A percentile compares a stretch with the other conserved stretches of the same genome.
Evolutionary conservation across 2,797 vertebrate species (phyloP).

Genomic region (Notoglanidium macrostoma): DNA sequence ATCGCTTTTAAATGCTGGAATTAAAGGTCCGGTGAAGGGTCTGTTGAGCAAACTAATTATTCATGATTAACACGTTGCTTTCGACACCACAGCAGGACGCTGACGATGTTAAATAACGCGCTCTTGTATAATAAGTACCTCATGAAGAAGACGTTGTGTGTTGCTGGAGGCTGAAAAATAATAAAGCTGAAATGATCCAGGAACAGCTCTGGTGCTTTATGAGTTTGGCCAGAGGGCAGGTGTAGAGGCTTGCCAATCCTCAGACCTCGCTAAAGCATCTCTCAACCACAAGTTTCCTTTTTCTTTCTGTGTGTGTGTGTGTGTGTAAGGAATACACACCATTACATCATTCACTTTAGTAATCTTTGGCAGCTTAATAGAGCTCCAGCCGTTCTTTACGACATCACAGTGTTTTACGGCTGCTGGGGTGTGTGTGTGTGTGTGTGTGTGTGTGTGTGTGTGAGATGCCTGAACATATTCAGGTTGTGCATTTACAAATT

Average conservation of each 20-base stretch:
- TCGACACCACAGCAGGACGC: not conserved
- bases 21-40: not conserved
- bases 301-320: not conserved
- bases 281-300: not conserved
- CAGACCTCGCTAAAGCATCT: not conserved
- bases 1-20: not conserved
- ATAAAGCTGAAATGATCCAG: slow-evolving; percentile 13
- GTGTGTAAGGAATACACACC: not conserved
- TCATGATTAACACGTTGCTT: not conserved
- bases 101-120: not conserved
- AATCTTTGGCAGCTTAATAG: slow-evolving; percentile 58
- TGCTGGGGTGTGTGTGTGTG: slow-evolving; percentile 5
- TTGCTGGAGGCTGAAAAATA: not conserved
- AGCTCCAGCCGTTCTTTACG: slow-evolving; percentile 42
- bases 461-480: not conserved
- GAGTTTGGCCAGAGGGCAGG: slow-evolving; percentile 12
- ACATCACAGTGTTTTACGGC: slow-evolving; percentile 45
- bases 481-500: not conserved
- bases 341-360: slow-evolving; percentile 51
- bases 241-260: slow-evolving; percentile 2
- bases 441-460: slow-evolving; percentile 1
- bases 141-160: not conserved
- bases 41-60: not conserved
- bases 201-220: not conserved
- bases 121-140: not conserved